A percentile compares a stretch with the other conserved stretches of the same genome.
Evolutionary conservation across 2,888 invertebrate species (phyloP).

Genomic region (Ormyrus nitidulus): DNA sequence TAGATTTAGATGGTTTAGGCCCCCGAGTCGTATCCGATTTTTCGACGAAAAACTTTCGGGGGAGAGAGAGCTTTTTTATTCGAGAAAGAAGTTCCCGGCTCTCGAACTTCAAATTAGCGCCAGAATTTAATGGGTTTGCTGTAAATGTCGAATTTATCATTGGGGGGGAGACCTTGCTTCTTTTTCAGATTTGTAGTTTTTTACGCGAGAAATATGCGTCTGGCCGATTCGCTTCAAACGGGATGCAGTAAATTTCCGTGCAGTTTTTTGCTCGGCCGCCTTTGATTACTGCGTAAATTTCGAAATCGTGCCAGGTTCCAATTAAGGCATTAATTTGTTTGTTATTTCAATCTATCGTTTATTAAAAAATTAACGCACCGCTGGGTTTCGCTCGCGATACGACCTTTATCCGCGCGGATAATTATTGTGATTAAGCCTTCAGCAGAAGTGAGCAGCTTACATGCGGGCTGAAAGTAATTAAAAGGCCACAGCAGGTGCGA

Average conservation of each 20-base stretch:
- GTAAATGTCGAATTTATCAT: slow-evolving; percentile 50
- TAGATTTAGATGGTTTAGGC: slow-evolving; percentile 26
- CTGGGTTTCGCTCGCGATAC: too few species aligned
- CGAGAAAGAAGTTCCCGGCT: slow-evolving; percentile 22
- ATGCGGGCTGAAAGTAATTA: too few species aligned
- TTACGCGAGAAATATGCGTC: slow-evolving; percentile 24
- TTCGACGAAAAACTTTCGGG: slow-evolving; percentile 43
- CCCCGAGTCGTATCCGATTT: slow-evolving; percentile 28
- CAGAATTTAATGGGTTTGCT: slow-evolving; percentile 45
- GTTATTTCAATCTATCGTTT: too few species aligned
- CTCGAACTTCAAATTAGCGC: slow-evolving; percentile 29
- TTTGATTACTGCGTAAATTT: too few species aligned
- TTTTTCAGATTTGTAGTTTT: slow-evolving; percentile 29
- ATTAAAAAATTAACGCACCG: too few species aligned
- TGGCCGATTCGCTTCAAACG: slow-evolving; percentile 16
- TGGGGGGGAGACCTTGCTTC: neutral
- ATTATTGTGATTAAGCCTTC: too few species aligned
- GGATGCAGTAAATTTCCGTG: slow-evolving; percentile 13
- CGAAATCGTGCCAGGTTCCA: too few species aligned
- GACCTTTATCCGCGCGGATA: too few species aligned
- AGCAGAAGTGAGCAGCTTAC: too few species aligned
- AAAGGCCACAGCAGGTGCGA: too few species aligned
- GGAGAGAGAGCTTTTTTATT: slow-evolving; percentile 4
- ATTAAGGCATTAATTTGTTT: too few species aligned
- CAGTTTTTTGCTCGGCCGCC: too few species aligned